Conservation (phyloP, 1,140 invertebrate genomes). For the Capitella teleta region DNA sequence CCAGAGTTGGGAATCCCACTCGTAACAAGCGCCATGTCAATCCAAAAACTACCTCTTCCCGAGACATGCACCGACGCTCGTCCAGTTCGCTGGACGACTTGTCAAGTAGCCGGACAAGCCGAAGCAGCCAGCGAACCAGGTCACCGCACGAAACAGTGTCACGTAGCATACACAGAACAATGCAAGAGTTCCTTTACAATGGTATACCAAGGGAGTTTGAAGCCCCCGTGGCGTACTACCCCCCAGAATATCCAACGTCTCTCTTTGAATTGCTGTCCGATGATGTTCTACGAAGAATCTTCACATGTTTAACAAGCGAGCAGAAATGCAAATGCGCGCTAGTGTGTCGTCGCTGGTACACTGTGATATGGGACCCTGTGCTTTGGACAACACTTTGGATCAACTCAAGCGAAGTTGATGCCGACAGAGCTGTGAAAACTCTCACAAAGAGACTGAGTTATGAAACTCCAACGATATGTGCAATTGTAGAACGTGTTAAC, state of each 20-base stretch:
- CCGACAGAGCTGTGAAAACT: conserved; percentile 56
- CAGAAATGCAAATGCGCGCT: conserved; percentile 66
- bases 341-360: conserved; percentile 67
- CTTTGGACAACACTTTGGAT: conserved; percentile 55
- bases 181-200: too few relatives aligned
- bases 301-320: conserved; percentile 62
- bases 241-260: conserved; percentile 17
- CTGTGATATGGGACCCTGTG: conserved; percentile 64
- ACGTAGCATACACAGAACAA: conserved; percentile 16
- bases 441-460: conserved; percentile 41
- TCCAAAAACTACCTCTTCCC: conserved; percentile 11
- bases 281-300: conserved; percentile 51
- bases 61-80: conserved; percentile 12
- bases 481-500: conserved; percentile 52
- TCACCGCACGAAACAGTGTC: conserved; percentile 15
- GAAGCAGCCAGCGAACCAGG: conserved; percentile 11
- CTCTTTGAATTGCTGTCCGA: conserved; percentile 43
- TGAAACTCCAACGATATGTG: conserved; percentile 41
- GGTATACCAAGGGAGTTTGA: conserved; percentile 17
- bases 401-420: conserved; percentile 50
- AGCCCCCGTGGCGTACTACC: conserved; percentile 14
- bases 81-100: conserved; percentile 12
- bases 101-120: conserved; percentile 6
- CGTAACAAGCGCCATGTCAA: conserved; percentile 23
- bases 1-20: background rate